Base-by-base conservation (phyloP, 2,888 invertebrate species). In the Nymphalis polychloros region DNA sequence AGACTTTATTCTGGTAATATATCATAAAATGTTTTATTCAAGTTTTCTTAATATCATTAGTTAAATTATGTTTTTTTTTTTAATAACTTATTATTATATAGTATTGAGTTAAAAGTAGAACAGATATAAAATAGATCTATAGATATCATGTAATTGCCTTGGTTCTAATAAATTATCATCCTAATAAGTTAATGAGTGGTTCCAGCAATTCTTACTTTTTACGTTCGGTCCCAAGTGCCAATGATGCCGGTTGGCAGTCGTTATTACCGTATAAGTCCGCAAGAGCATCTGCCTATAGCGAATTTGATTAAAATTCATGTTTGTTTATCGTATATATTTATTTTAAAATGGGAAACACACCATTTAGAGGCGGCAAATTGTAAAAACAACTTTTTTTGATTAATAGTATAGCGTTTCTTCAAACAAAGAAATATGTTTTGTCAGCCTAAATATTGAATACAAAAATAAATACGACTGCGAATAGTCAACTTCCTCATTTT, bases 291-390 rank as follows among this genome's bases (percentile, higher is more conserved):
- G 92, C 92, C 88, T 88, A 84, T 85, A 86, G 84, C 87, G 91
- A 90, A 91, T 91, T 92, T 91, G 89, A 92, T 92, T 91, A 91
- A 88, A 88, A 81, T 86, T 89, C 87, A 92, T 90, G 90, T 91
- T 87, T 92, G 89, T 92, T 91, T 88, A 89, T 86, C 78, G 79
- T 73, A 77, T 68, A 31, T 31, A 69, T 74, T 75, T 74, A 76
- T 75, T 75, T 72, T 57, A 66, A 23, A 73, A 76, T 59, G 64
- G 63, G 61, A 52, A 63, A 48, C 60, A 68, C 19, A 63, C 60
- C 65, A 68, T 73, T 67, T 73, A 70, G 63, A 65, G 57, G 64
- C 66, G 71, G 68, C 68, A 67, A 65, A 68, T 59, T 64, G 46
- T 68, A 61, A 64, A 41, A 41, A 67, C 41, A 55, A 27, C 48